Base-by-base conservation (phyloP, 2,113 vertebrate species). In the Varanus komodoensis region DNA sequence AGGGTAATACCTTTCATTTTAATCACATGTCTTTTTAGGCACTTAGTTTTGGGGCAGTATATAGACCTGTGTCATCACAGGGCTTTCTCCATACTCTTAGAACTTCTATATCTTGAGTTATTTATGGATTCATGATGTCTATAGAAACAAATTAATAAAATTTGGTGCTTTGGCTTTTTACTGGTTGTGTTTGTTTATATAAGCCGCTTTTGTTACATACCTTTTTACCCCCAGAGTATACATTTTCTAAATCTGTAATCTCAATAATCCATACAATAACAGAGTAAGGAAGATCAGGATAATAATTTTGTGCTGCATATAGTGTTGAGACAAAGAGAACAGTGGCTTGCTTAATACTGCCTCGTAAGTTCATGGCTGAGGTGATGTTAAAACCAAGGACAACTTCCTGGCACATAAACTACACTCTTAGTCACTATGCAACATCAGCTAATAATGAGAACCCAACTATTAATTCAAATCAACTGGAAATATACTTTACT, bases 1-100 rank as follows among this genome's bases (percentile, higher is more conserved):
- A 48, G 93, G 93, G 87, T 95, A 93, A 86, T 93, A 88, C 80
- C 29, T 38, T 91, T 87, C 27, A 0, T 68, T 67, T 88, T 77
- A 92, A 44, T 84, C 84, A 79, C 1, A 48, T 32, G 71, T 57
- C 7, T 89, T 52, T n/a, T 90, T 93, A 44, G 78, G 92, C 38
- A 69, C 67, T 93, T 91, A 87, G 7, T 87, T 83, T 44, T 8
- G 6, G 74, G 4, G 12, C 78, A 89, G 8, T 74, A 74, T 87
- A 90, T 48, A 85, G 93, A 83, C 6, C 29, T 44, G 34, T 44
- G 71, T 93, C 92, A 69, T 61, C 89, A n/a, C 84, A 89, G 89
- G 50, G 15, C 0, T 93, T 89, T 93, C 85, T 89, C 50, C 87
- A 54, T 27, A 64, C 14, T 82, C 23, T 32, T 27, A 75, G 54